phyloP scores from a whole-genome alignment of 2,113 vertebrate genomes.

The Lampris megalopsis region DNA sequence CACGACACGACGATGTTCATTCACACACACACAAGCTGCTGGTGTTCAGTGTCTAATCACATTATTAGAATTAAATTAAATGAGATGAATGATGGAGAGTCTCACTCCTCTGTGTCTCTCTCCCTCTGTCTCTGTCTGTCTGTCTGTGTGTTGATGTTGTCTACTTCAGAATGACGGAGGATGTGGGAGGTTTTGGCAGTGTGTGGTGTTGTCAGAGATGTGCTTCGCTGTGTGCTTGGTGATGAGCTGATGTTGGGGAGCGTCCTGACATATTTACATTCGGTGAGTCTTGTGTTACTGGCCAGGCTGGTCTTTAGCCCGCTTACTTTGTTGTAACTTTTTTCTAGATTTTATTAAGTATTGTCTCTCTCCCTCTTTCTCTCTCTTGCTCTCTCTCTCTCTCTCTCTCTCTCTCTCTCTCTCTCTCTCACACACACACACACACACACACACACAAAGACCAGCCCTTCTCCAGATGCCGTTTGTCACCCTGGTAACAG shows the following conservation, averaged over 20 bases:
- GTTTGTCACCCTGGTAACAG: conserved; percentile 75
- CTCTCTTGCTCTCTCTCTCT: conserved; percentile 17
- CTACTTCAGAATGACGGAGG: no score
- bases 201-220: no score
- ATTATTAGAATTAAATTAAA: conserved; percentile 54
- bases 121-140: conserved; percentile 13
- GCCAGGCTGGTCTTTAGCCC: no score
- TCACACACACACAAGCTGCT: conserved; percentile 47
- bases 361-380: conserved; percentile 5
- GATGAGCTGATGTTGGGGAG: no score
- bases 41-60: conserved; percentile 55
- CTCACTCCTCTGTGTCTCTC: conserved; percentile 10
- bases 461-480: conserved; percentile 68
- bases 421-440: conserved; percentile 31
- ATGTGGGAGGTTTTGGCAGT: no score
- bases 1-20: no score
- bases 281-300: no score
- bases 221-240: no score
- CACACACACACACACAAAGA: conserved; percentile 24
- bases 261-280: no score
- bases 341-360: no score
- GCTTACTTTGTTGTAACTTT: no score
- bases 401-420: conserved; percentile 31
- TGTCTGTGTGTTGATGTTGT: no score
- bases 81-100: conserved; percentile 42